Base-by-base conservation (phyloP, 2,113 vertebrate genomes). In the Forbesichthys agassizii region DNA sequence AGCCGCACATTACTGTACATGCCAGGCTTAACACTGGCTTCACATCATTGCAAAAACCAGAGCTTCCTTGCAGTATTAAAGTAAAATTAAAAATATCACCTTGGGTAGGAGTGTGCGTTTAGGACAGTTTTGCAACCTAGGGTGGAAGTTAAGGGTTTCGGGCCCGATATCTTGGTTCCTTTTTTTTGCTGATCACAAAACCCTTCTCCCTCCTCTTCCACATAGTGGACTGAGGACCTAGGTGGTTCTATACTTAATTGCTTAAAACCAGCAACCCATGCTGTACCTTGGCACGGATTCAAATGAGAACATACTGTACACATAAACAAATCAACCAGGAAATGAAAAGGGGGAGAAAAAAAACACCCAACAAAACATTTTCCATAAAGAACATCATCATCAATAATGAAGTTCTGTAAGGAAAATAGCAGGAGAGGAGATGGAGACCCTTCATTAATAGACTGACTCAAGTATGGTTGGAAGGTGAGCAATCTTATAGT, bases 401-500 rank as follows among this genome's bases (percentile, higher is more conserved):
- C 83, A 18, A 1, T 5, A 61, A 85, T 79, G 84, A 71, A 83
- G 16, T 57, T 87, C 86, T 90, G 74, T 84, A 87, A 86, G 75
- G 78, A 86, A 89, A 88, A 76, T 78, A 59, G 65, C 8, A 11
- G 18, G 61, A 60, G 56, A 6, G 18, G 18, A 53, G 9, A 1
- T 68, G 53, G 68, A 66, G 27, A 66, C 3, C 5, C 54, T 48
- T 49, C 11, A 69, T 82, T 91, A 98, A 18, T 75, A 92, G 55
- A 86, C 89, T 1, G 86, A 93, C 90, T 99, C 98, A 1, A 96
- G 98, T 79, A 99, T 99, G 55, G 97, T 98, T 65, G 98, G 98
- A 71, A 99, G 95, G 81, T 97, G 96, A 73, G 94, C 69, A 69
- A 99, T 96, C 87, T 93, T 96, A 86, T 98, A 96, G 85, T 95